These are phyloP conservation scores for Scomber japonicus DNA, from an alignment of 2,113 vertebrate genomes.

Conservation along the genomic window DNA sequence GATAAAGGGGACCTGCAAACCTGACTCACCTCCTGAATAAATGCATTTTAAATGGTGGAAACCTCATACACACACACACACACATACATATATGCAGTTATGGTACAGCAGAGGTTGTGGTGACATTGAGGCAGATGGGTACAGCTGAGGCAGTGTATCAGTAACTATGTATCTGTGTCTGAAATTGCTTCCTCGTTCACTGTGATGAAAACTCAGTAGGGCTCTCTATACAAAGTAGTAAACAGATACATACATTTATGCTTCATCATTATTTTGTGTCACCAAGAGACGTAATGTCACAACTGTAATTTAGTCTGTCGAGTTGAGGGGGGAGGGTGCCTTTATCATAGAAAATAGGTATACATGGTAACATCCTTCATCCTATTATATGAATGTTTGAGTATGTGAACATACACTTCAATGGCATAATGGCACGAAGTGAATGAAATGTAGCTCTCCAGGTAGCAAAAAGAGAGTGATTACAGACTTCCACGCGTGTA, in stretches of 20 bases:
- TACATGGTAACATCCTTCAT: neutral
- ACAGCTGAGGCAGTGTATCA: neutral
- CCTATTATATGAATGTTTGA: neutral
- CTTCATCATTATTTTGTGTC: neutral
- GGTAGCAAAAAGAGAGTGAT: constrained; percentile 4
- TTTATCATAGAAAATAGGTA: neutral
- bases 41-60: constrained; percentile 34
- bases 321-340: neutral
- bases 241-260: neutral
- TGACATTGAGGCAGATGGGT: constrained; percentile 4
- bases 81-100: neutral
- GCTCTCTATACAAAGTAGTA: neutral
- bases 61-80: neutral
- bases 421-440: neutral
- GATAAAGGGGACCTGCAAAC: constrained; percentile 14
- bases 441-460: neutral
- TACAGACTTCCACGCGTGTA: constrained; percentile 5
- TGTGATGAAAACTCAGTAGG: neutral
- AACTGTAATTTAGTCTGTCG: constrained; percentile 13
- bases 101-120: neutral
- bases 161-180: neutral
- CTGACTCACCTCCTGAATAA: constrained; percentile 52
- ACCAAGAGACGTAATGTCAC: neutral
- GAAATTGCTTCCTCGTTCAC: constrained; percentile 13
- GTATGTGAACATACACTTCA: neutral